These are phyloP conservation scores for Sitta carolinensis DNA, from an alignment of 2,797 vertebrate genomes.

Conservation along the genomic window DNA sequence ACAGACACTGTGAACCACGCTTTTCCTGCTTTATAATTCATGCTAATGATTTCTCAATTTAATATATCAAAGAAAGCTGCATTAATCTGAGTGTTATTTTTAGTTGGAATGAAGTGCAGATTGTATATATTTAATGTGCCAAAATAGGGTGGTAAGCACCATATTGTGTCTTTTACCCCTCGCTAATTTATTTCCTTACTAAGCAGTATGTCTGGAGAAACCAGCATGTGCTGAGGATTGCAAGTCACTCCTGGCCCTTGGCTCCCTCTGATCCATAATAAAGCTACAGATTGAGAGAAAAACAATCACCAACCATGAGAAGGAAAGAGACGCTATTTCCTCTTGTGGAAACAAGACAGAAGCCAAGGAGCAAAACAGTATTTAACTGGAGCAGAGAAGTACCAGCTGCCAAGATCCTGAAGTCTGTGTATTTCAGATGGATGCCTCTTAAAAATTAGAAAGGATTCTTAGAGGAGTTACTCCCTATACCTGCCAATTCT, in stretches of 20 bases:
- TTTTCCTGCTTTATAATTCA: background rate
- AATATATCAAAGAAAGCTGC: background rate
- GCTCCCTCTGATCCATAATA: background rate
- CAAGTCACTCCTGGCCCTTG: slow-evolving; percentile 18
- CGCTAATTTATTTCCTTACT: slow-evolving; percentile 9
- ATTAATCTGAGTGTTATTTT: slow-evolving; percentile 37
- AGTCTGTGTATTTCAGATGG: background rate
- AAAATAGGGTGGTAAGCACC: background rate
- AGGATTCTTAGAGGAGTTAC: background rate
- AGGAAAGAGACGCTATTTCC: slow-evolving; percentile 18
- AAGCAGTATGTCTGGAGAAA: slow-evolving; percentile 19
- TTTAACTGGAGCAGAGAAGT: background rate
- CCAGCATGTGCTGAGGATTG: background rate
- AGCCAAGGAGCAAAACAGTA: slow-evolving; percentile 30
- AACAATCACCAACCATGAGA: background rate
- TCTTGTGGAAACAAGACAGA: slow-evolving; percentile 16
- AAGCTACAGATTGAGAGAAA: slow-evolving; percentile 48
- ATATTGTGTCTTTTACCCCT: slow-evolving; percentile 1
- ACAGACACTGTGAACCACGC: background rate
- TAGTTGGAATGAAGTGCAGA: background rate
- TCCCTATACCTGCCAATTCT: background rate
- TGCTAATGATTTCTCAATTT: background rate
- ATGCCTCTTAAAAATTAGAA: background rate
- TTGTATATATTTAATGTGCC: background rate
- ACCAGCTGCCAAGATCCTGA: background rate